phyloP scores from a whole-genome alignment of 2,888 invertebrate species.

The Zonitis immaculata region DNA sequence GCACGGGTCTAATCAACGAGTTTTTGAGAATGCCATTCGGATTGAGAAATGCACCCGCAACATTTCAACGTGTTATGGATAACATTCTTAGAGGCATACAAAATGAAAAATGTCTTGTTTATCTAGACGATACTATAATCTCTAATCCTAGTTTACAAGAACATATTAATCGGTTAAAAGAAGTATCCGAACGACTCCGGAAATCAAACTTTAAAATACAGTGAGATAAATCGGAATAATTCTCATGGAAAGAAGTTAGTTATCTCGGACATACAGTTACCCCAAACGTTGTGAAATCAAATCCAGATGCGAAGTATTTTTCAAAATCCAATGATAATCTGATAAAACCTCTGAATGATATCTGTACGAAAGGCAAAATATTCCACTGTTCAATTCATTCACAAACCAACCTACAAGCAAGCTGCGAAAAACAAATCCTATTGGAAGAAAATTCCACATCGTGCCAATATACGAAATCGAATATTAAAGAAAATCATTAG shows the following conservation, averaged over 20 bases:
- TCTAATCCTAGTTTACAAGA: conserved; percentile 17
- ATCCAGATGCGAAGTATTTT: too few species aligned
- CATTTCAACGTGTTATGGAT: conserved; percentile 16
- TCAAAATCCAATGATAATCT: too few species aligned
- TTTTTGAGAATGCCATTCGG: conserved; percentile 30
- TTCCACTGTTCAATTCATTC: too few species aligned
- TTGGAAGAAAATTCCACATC: too few species aligned
- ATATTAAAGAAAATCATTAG: too few species aligned
- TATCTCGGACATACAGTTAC: conserved; percentile 39
- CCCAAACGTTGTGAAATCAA: conserved; percentile 34
- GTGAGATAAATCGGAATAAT: conserved; percentile 8
- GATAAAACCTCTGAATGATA: too few species aligned
- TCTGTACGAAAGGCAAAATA: too few species aligned
- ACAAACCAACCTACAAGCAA: too few species aligned
- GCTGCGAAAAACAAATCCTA: too few species aligned
- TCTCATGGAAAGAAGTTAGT: conserved; percentile 30
- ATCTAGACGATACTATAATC: too few species aligned
- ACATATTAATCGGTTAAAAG: conserved; percentile 23
- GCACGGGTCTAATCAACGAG: too few species aligned
- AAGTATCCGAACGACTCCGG: conserved; percentile 22
- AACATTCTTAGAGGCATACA: neutral
- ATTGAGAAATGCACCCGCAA: conserved; percentile 22
- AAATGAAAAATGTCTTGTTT: neutral
- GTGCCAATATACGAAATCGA: too few species aligned
- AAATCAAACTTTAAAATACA: conserved; percentile 24